These are phyloP conservation scores for Matsumyia berberina DNA, from an alignment of 2,888 invertebrate genomes.

Conservation along the genomic window DNA sequence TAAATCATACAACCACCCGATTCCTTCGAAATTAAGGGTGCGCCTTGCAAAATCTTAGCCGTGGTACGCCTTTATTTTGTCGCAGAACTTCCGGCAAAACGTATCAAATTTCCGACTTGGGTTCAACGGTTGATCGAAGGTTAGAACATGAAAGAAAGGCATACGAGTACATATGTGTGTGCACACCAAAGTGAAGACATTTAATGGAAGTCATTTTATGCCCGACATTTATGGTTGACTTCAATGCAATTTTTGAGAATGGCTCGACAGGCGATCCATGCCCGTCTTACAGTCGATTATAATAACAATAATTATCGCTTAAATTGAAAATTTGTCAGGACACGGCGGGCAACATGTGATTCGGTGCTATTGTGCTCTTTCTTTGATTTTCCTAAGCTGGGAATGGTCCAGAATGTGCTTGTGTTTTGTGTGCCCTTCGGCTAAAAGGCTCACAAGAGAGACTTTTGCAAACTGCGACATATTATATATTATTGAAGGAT, in stretches of 20 bases:
- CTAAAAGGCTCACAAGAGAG: constrained; percentile 22
- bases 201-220: constrained; percentile 52
- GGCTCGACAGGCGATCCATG: constrained; percentile 50
- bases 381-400: constrained; percentile 6
- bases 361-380: constrained; percentile 26
- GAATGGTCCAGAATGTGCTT: constrained; percentile 14
- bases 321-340: constrained; percentile 41
- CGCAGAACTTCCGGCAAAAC: constrained; percentile 44
- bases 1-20: constrained; percentile 43
- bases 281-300: constrained; percentile 34
- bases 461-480: constrained; percentile 43
- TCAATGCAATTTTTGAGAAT: constrained; percentile 49
- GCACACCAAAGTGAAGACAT: constrained; percentile 22
- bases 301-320: constrained; percentile 65
- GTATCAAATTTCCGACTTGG: constrained; percentile 55
- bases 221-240: constrained; percentile 64
- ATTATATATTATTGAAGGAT: constrained; percentile 26
- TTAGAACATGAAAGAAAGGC: constrained; percentile 37
- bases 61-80: constrained; percentile 25
- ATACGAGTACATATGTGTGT: too few species aligned
- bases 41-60: constrained; percentile 31
- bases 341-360: constrained; percentile 16
- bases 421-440: constrained; percentile 25
- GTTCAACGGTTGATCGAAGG: constrained; percentile 50
- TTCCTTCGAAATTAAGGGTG: constrained; percentile 46